Percentiles rank a stretch among this genome's conserved stretches.
These are phyloP conservation scores for Vesta saturnalis DNA, from an alignment of 2,888 invertebrate species.

Conservation along the genomic window DNA sequence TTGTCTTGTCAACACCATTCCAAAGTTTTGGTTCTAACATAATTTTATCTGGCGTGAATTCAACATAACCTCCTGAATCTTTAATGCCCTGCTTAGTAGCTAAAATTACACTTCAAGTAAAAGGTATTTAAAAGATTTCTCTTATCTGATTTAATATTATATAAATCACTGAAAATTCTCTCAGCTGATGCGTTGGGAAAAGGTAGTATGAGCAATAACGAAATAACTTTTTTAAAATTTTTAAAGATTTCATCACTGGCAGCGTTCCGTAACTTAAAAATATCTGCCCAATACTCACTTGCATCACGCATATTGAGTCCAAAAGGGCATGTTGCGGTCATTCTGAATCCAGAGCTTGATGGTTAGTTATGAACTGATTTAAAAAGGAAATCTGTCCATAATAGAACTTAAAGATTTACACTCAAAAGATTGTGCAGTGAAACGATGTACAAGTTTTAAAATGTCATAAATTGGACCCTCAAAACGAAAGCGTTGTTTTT, in stretches of 20 bases:
- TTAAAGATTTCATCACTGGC: neutral
- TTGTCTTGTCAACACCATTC: too few relatives aligned
- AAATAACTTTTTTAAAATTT: neutral
- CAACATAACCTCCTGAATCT: neutral
- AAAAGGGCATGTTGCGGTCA: neutral
- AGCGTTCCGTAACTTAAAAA: neutral
- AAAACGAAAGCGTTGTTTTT: neutral
- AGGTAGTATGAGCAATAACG: neutral
- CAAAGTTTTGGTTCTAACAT: too few relatives aligned
- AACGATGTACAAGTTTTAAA: neutral
- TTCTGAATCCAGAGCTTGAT: neutral
- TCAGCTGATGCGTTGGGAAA: neutral
- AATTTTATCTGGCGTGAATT: neutral
- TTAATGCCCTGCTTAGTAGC: neutral
- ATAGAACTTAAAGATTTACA: neutral
- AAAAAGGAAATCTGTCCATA: neutral
- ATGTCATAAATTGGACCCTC: neutral
- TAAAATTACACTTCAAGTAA: neutral
- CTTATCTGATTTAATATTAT: neutral
- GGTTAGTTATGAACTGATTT: neutral
- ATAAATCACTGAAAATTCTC: neutral
- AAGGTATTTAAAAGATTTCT: neutral
- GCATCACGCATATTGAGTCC: neutral
- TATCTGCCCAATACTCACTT: neutral
- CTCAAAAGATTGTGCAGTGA: neutral